phyloP scores from a whole-genome alignment of 2,113 vertebrate species.

The Chaetodon trifascialis region DNA sequence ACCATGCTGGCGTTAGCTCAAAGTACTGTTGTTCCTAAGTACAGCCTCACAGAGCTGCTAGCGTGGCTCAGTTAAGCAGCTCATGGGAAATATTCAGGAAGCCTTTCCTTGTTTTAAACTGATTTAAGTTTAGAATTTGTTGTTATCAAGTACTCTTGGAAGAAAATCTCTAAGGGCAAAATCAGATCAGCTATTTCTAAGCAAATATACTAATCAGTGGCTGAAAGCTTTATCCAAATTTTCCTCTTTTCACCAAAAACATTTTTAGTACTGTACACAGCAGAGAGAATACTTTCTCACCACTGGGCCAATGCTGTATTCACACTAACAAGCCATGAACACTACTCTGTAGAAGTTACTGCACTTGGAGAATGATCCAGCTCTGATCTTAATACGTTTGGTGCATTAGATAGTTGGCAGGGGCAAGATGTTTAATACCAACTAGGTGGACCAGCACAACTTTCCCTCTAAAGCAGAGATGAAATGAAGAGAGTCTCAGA shows the following conservation, averaged over 20 bases:
- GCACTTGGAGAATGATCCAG: slow-evolving; percentile 31
- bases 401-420: slow-evolving; percentile 56
- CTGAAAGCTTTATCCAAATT: not conserved
- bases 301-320: slow-evolving; percentile 24
- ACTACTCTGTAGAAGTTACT: slow-evolving; percentile 1
- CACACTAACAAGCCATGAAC: slow-evolving; percentile 22
- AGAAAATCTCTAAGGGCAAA: not conserved
- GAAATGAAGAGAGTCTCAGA: slow-evolving; percentile 64
- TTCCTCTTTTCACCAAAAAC: slow-evolving; percentile 13
- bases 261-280: slow-evolving; percentile 44
- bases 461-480: slow-evolving; percentile 61
- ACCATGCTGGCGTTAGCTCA: too few relatives aligned
- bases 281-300: slow-evolving; percentile 30
- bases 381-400: slow-evolving; percentile 58
- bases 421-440: slow-evolving; percentile 55
- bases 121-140: not conserved
- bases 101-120: not conserved
- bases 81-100: not conserved
- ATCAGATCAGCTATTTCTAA: not conserved
- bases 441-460: slow-evolving; percentile 33
- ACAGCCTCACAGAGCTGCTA: too few relatives aligned
- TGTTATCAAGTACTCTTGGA: not conserved
- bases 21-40: too few relatives aligned
- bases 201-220: not conserved
- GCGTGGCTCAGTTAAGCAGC: too few relatives aligned